Evolutionary conservation across 64 coral and sea anemone genomes (phyloP), one percentile per base, ranked within the genome.

Genomic region (Porites australiensis): DNA sequence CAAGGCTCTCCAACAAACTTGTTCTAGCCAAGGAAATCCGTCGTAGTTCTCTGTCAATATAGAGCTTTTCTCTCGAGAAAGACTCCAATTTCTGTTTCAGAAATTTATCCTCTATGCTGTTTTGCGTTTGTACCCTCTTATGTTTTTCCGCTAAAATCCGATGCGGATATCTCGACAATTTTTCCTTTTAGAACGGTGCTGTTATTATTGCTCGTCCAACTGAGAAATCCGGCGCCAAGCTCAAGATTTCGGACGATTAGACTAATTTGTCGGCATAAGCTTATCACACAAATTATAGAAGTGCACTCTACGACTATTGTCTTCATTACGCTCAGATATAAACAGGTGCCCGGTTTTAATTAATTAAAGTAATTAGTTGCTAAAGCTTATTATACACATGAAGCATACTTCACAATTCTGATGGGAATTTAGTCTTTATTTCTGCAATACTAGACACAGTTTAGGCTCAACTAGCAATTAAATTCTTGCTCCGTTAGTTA

Each of bases 31-130:
- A 84, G 19, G 81, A 84, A 22, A 84, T 84, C 18, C 81, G 64
- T 68, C 81, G 63, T 11, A 84, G n/a, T 46, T 84, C 81, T 51
- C 45, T 84, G 81, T 69, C 81, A 69, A 84, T 84, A 20, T 21
- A 68, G 16, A 49, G 61, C 47, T 51, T 84, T 68, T 84, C 63
- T 27, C 63, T 43, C 16, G 81, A 84, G 16, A 84, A n/a, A 68
- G 81, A 68, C 4, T 84, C 81, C 44, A 84, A n/a, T 84, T 69
- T 84, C 48, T 84, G 81, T 20, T 48, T 67, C 10, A 84, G 81
- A 19, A 69, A 68, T 63, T 84, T 84, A 11, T 69, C 81, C 44
- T 84, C 81, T 10, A 84, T 68, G 45, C 81, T 50, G 63, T 84
- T 84, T 48, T 84, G 61, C 49, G 48, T 69, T 21, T 84, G 81